Evolutionary conservation across 1,140 invertebrate species (phyloP).

Genomic region (Meloidogyne floridensis): DNA sequence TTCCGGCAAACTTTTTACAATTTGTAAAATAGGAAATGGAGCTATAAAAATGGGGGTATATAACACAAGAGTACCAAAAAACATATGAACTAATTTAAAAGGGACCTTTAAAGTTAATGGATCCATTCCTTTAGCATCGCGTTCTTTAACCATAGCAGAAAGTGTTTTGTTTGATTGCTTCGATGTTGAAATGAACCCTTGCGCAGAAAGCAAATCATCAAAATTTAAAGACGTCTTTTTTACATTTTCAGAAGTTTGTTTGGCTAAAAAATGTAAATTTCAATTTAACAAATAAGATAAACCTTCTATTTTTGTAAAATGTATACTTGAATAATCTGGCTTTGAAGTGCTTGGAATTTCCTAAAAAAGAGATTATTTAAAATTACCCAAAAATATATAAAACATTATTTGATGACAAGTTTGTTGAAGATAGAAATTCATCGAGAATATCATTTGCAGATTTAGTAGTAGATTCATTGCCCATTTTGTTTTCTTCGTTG

Average conservation of each 20-base stretch:
- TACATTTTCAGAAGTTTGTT: background rate
- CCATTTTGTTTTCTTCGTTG: no score
- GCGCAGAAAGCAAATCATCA: slow-evolving; percentile 53
- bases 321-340: background rate
- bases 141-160: slow-evolving; percentile 50
- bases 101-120: slow-evolving; percentile 44
- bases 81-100: background rate
- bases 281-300: background rate
- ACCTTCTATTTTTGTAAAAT: background rate
- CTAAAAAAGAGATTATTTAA: no score
- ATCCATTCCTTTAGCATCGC: slow-evolving; percentile 54
- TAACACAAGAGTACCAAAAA: background rate
- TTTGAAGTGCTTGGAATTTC: no score
- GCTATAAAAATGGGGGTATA: no score
- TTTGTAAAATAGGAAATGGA: no score
- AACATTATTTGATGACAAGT: no score
- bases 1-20: no score
- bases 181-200: slow-evolving; percentile 52
- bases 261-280: background rate
- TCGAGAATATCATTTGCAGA: no score
- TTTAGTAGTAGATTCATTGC: no score
- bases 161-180: slow-evolving; percentile 49
- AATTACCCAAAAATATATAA: no score
- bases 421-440: no score
- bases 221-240: background rate